These are phyloP conservation scores for Cosmia pyralina DNA, from an alignment of 2,888 invertebrate genomes.

Conservation along the genomic window DNA sequence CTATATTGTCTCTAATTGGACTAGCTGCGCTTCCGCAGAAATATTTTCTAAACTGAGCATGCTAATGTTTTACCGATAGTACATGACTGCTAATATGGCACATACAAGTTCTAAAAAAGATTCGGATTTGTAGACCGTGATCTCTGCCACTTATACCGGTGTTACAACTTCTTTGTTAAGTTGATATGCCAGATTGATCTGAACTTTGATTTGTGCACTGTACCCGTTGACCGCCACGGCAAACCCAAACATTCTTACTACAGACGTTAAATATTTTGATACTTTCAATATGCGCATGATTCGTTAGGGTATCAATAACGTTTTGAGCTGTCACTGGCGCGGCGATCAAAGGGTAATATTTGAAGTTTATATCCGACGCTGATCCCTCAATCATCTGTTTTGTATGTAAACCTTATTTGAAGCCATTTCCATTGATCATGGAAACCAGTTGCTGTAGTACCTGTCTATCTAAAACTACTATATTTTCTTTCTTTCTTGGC, in stretches of 20 bases:
- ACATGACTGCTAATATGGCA: not conserved
- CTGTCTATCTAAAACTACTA: not conserved
- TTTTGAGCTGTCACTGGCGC: not conserved
- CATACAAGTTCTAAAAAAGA: not conserved
- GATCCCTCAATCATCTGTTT: not conserved
- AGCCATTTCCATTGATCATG: not conserved
- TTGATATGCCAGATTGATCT: not conserved
- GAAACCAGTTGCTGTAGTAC: not conserved
- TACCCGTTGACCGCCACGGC: not conserved
- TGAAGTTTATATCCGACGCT: not conserved
- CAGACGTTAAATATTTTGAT: not conserved
- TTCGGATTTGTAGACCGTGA: not conserved
- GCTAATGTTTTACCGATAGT: too few relatives aligned
- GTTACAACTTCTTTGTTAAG: not conserved
- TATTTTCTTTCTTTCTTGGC: constrained; percentile 22
- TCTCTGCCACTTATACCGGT: not conserved
- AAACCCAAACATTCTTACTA: not conserved
- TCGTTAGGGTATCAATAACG: not conserved
- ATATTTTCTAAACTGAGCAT: too few relatives aligned
- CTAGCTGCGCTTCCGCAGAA: too few relatives aligned
- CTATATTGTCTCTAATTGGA: too few relatives aligned
- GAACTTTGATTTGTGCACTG: not conserved
- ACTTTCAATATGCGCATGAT: not conserved
- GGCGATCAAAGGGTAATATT: not conserved
- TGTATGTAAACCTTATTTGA: not conserved